These are phyloP conservation scores for Hystrix cristata DNA, from an alignment of 2,113 vertebrate species.

Conservation along the genomic window DNA sequence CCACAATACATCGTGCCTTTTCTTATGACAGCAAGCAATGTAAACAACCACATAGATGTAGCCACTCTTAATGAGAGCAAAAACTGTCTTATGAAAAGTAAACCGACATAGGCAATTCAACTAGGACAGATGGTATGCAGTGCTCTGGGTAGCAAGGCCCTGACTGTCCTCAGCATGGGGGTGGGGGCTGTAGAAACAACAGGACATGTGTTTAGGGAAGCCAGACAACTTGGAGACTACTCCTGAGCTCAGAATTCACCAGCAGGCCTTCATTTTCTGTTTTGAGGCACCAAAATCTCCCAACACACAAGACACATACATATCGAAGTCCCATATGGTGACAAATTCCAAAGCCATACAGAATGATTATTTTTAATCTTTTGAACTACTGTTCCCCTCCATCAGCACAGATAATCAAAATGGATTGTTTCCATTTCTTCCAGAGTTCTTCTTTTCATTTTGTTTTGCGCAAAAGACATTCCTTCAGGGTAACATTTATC, in stretches of 20 bases:
- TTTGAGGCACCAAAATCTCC: conserved; percentile 32
- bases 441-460: conserved; percentile 53
- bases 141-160: background rate
- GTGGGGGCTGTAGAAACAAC: background rate
- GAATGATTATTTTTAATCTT: conserved; percentile 20
- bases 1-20: too few species aligned
- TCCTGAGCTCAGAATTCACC: background rate
- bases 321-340: conserved; percentile 16
- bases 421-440: conserved; percentile 47
- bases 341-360: conserved; percentile 39
- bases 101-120: background rate
- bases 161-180: background rate
- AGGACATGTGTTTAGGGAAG: background rate
- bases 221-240: background rate
- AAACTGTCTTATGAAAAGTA: background rate
- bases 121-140: background rate
- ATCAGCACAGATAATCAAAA: conserved; percentile 49
- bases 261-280: background rate
- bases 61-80: background rate
- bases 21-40: too few species aligned
- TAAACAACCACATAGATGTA: too few species aligned
- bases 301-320: background rate
- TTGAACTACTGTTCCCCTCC: conserved; percentile 13
- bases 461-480: conserved; percentile 54
- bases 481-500: conserved; percentile 52